Conservation (phyloP, 1,140 invertebrate genomes). For the Drosophila melanica region DNA sequence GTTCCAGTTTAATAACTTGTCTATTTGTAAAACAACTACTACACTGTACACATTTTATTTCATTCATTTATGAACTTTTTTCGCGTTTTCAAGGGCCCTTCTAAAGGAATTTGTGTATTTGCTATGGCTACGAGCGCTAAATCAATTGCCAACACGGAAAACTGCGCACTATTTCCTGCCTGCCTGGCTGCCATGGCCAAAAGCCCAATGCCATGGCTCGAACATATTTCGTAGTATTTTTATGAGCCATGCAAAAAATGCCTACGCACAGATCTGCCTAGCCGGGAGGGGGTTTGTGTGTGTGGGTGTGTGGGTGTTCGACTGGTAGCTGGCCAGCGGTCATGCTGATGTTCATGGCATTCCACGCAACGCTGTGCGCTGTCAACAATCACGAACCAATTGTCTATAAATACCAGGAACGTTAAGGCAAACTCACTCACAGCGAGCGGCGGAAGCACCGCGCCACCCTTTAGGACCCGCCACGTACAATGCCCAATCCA, state of each 20-base stretch:
- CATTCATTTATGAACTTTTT: background rate
- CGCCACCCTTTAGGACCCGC: background rate
- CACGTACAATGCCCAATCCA: slow-evolving; percentile 14
- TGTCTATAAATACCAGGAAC: slow-evolving; percentile 81
- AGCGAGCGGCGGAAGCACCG: slow-evolving; percentile 14
- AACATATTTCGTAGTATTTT: slow-evolving; percentile 73
- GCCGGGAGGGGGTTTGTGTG: background rate
- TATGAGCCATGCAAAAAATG: slow-evolving; percentile 70
- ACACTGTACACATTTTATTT: too few relatives aligned
- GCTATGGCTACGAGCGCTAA: slow-evolving; percentile 51
- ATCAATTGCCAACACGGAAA: slow-evolving; percentile 64
- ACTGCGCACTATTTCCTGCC: slow-evolving; percentile 64
- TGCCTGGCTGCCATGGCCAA: slow-evolving; percentile 19
- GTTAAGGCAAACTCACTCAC: slow-evolving; percentile 71
- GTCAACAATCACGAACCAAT: slow-evolving; percentile 83
- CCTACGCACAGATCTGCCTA: slow-evolving; percentile 44
- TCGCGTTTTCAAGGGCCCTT: slow-evolving; percentile 5
- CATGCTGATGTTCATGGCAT: slow-evolving; percentile 48
- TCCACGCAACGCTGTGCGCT: slow-evolving; percentile 60
- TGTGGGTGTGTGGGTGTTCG: slow-evolving; percentile 17
- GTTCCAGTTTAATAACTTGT: too few relatives aligned
- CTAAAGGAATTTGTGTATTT: slow-evolving; percentile 36
- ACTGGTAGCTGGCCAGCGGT: slow-evolving; percentile 12
- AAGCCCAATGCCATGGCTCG: slow-evolving; percentile 38
- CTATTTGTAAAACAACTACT: too few relatives aligned